A percentile compares a stretch with the other conserved stretches of the same genome.
phyloP scores from a whole-genome alignment of 2,888 invertebrate genomes.

The Colostygia pectinataria region DNA sequence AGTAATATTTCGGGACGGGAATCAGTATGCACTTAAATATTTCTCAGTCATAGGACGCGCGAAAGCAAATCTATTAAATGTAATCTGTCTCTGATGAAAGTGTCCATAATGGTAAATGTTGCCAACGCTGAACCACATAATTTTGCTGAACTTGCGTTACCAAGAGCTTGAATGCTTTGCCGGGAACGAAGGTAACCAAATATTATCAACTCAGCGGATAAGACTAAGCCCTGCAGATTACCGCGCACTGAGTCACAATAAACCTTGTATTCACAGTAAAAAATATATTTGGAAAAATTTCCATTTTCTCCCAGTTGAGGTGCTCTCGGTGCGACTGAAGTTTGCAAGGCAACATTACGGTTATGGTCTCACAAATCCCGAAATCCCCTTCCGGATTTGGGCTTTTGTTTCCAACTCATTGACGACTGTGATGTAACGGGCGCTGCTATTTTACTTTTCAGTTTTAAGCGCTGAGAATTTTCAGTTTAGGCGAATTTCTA shows the following conservation, averaged over 20 bases:
- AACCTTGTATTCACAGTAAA: slow-evolving; percentile 4
- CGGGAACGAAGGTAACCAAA: not conserved
- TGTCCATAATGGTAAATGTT: too few relatives aligned
- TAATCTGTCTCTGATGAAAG: too few relatives aligned
- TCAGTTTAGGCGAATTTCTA: too few relatives aligned
- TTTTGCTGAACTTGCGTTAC: too few relatives aligned
- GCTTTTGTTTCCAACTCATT: not conserved
- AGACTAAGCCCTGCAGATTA: slow-evolving; percentile 1
- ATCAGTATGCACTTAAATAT: too few relatives aligned
- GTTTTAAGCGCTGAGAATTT: too few relatives aligned
- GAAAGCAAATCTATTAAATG: too few relatives aligned
- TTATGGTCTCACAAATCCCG: slow-evolving; percentile 25
- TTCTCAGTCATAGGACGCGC: too few relatives aligned
- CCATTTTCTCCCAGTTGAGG: slow-evolving; percentile 21
- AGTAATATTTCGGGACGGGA: too few relatives aligned
- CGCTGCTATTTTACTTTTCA: not conserved
- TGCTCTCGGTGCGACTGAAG: slow-evolving; percentile 21
- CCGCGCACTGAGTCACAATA: slow-evolving; percentile 8
- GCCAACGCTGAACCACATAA: too few relatives aligned
- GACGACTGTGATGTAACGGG: not conserved
- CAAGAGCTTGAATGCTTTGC: too few relatives aligned
- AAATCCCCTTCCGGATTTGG: slow-evolving; percentile 20
- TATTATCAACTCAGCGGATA: slow-evolving; percentile 1
- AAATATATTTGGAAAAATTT: slow-evolving; percentile 12
- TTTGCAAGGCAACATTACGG: slow-evolving; percentile 18